phyloP scores from a whole-genome alignment of 2,113 vertebrate species.

The Polyodon spathula region DNA sequence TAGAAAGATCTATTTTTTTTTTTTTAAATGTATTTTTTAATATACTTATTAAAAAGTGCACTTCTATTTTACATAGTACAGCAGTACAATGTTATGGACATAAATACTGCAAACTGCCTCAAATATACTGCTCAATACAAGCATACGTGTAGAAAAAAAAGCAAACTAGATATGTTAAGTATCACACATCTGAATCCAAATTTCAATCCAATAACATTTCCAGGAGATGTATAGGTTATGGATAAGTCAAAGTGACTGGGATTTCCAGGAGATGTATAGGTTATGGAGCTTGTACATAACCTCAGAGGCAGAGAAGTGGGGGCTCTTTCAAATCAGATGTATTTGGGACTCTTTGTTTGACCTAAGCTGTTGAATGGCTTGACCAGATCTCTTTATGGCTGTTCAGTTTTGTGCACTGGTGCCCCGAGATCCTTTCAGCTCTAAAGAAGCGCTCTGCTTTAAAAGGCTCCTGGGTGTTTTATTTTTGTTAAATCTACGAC shows the following conservation, averaged over 20 bases:
- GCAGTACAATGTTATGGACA: too few species aligned
- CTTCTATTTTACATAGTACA: too few species aligned
- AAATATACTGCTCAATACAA: too few species aligned
- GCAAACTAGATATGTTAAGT: too few species aligned
- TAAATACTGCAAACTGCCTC: too few species aligned
- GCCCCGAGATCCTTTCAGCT: slow-evolving; percentile 24
- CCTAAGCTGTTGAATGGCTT: background rate
- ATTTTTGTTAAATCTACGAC: slow-evolving; percentile 21
- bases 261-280: background rate
- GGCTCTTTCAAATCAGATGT: background rate
- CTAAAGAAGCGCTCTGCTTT: background rate
- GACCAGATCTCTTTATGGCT: background rate
- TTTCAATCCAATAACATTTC: background rate
- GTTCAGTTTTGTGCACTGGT: slow-evolving; percentile 1
- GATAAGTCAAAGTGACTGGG: background rate
- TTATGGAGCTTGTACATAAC: background rate
- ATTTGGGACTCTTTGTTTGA: background rate
- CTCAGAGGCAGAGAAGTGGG: background rate
- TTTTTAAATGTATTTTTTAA: too few species aligned
- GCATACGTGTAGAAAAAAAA: too few species aligned
- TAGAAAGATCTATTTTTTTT: too few species aligned
- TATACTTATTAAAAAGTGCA: too few species aligned
- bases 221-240: too few species aligned
- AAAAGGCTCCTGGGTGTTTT: background rate
- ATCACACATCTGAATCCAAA: too few species aligned